Base-by-base conservation (phyloP, 2,113 vertebrate genomes). In the Nannobrachium achirus region DNA sequence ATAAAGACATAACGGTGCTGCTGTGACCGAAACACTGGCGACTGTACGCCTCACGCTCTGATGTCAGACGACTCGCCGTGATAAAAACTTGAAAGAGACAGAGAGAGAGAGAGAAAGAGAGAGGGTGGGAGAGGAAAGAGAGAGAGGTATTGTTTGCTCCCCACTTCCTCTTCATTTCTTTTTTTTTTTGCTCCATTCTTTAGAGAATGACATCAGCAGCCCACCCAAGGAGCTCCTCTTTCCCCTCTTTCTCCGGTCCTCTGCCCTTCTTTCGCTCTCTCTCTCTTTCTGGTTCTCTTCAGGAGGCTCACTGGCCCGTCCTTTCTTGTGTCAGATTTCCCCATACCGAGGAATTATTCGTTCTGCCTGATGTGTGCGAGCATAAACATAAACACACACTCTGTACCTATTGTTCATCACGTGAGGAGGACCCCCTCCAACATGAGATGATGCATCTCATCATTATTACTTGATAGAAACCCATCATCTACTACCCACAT, bases 161-260 rank as follows among this genome's bases (percentile, higher is more conserved):
- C 75, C 75, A 81, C 81, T 89, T 88, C 79, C 85, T 90, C 78
- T 66, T 81, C 19, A 40, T 25, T 25, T 25, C 25, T 33, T 33
- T 33, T 33, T 33, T 65, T 81, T 86, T 89, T 78, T 86, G 69
- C 85, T 76, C 69, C 77, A 83, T 88, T 91, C 86, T 89, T 88
- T 73, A 66, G 67, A 89, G 83, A 68, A 92, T 91, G 90, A 92
- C 93, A 92, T 93, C 89, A 92, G 75, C 79, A 85, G 92, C 84
- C 92, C 93, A 93, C 92, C 91, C 92, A 92, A 78, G 85, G 82
- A 91, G 93, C 66, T 76, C 76, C 80, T 45, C 41, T 50, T 38
- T 51, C 41, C 49, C 7, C 56, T 20, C 19, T 25, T 11, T 62
- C 64, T 38, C 16, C 15, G 19, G n/a, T 42, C 45, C 45, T 56